Conservation (phyloP, 2,113 vertebrate species). For the Laterallus jamaicensis region DNA sequence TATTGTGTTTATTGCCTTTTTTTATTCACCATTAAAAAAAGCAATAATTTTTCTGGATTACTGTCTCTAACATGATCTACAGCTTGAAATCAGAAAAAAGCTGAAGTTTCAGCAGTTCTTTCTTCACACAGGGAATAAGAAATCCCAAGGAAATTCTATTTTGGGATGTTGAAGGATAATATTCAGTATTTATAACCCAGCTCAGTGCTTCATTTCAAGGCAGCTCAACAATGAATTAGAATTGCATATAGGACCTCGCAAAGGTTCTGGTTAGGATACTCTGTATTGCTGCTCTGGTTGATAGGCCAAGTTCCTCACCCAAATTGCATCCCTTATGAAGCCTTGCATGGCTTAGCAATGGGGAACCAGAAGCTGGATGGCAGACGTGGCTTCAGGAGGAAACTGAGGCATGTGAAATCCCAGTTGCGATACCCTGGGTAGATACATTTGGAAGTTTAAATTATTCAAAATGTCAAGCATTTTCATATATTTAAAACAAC, state of each 20-base stretch:
- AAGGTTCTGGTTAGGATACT: not conserved
- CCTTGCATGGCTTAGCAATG: not conserved
- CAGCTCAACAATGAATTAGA: not conserved
- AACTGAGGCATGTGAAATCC: not conserved
- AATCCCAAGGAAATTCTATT: not conserved
- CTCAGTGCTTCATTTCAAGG: not conserved
- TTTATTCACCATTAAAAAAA: not conserved
- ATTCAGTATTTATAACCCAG: not conserved
- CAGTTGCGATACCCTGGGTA: not conserved
- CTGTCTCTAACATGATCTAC: not conserved
- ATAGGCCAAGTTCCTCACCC: not conserved
- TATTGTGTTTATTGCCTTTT: constrained; percentile 7
- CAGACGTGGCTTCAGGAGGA: not conserved
- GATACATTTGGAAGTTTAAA: not conserved
- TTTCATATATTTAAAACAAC: not conserved
- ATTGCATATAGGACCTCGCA: not conserved
- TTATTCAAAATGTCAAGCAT: not conserved
- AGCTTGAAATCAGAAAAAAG: not conserved
- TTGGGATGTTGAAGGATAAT: not conserved
- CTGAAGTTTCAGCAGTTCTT: not conserved
- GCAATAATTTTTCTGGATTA: not conserved
- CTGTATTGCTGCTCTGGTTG: not conserved
- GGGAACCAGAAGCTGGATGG: not conserved
- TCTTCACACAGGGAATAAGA: not conserved
- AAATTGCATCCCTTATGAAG: not conserved